A percentile compares a stretch with the other conserved stretches of the same genome.
phyloP scores from a whole-genome alignment of 2,113 vertebrate genomes.

The Gila orcuttii region DNA sequence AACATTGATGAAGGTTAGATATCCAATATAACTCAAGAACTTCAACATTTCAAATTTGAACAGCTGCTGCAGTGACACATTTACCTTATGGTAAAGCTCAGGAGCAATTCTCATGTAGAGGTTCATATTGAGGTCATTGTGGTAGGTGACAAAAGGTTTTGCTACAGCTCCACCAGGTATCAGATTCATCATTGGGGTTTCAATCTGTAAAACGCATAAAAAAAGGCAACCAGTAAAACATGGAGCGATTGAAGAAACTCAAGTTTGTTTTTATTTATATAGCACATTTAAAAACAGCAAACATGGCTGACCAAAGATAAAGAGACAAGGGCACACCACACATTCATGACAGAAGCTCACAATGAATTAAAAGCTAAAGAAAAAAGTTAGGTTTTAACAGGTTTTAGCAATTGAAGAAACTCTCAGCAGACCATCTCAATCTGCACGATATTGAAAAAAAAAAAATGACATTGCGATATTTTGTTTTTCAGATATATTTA shows the following conservation, averaged over 20 bases:
- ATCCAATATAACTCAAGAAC: neutral
- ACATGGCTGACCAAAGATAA: too few species aligned
- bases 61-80: neutral
- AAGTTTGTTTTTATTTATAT: too few species aligned
- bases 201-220: conserved; percentile 78
- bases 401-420: neutral
- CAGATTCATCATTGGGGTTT: conserved; percentile 99
- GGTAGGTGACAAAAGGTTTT: conserved; percentile 92
- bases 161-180: conserved; percentile 96
- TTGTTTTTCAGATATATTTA: too few species aligned
- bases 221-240: neutral
- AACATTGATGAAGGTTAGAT: neutral
- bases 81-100: conserved; percentile 98
- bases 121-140: conserved; percentile 99
- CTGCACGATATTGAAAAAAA: too few species aligned
- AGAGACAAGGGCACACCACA: too few species aligned
- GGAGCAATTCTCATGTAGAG: conserved; percentile 97
- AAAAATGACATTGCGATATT: too few species aligned
- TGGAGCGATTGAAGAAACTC: neutral
- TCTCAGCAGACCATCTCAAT: neutral
- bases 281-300: too few species aligned
- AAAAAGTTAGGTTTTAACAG: too few species aligned
- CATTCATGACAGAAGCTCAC: too few species aligned
- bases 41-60: neutral
- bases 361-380: too few species aligned